Evolutionary conservation across 2,888 invertebrate genomes (phyloP).

Genomic region (Drosophila fungiperda): DNA sequence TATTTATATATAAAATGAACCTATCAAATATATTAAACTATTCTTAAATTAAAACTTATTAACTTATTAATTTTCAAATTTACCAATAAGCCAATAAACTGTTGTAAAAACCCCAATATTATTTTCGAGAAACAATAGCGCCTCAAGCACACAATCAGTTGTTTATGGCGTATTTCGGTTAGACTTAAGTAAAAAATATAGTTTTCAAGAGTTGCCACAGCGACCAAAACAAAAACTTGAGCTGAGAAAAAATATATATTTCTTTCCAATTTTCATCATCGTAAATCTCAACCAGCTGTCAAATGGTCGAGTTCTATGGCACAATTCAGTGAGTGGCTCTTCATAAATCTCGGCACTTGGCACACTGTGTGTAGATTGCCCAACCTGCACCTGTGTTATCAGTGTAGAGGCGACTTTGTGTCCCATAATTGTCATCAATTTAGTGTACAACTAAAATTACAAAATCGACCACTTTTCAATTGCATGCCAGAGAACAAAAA

Average conservation of each 20-base stretch:
- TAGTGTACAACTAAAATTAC: constrained; percentile 74
- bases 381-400: constrained; percentile 43
- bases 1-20: no score
- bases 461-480: constrained; percentile 54
- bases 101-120: background rate
- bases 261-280: constrained; percentile 47
- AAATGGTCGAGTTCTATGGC: constrained; percentile 67
- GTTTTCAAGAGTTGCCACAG: constrained; percentile 20
- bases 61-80: background rate
- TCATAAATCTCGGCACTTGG: constrained; percentile 71
- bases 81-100: background rate
- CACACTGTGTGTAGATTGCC: constrained; percentile 23
- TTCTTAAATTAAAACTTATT: background rate
- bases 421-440: constrained; percentile 71
- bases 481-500: constrained; percentile 19
- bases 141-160: background rate
- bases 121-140: background rate
- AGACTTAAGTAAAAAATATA: background rate
- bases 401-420: constrained; percentile 21
- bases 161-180: background rate
- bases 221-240: background rate
- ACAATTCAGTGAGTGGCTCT: constrained; percentile 73
- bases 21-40: background rate
- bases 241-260: no score
- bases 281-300: constrained; percentile 81